These are phyloP conservation scores for Charanyca ferruginea DNA, from an alignment of 2,888 invertebrate species.

Conservation along the genomic window DNA sequence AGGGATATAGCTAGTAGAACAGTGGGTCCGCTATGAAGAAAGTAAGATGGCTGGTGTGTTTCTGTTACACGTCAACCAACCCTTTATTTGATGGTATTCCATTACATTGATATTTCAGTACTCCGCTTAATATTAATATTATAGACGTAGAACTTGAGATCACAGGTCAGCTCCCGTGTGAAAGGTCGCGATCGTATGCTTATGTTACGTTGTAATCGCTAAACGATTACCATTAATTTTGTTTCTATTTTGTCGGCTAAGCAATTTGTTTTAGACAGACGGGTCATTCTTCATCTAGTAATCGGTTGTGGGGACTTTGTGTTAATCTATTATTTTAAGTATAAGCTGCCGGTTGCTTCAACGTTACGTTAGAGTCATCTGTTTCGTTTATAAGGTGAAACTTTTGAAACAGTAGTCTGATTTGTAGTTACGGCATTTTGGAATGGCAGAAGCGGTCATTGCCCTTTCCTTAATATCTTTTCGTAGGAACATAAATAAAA, in stretches of 20 bases:
- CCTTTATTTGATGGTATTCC: too few species aligned
- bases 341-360: conserved; percentile 7
- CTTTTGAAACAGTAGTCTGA: background rate
- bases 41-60: too few species aligned
- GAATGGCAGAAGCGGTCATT: background rate
- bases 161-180: conserved; percentile 65
- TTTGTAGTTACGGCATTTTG: background rate
- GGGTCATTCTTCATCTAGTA: conserved; percentile 52
- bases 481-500: too few species aligned
- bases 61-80: too few species aligned
- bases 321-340: conserved; percentile 37
- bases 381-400: background rate
- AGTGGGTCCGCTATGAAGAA: too few species aligned
- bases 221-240: conserved; percentile 63
- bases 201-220: conserved; percentile 49
- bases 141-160: conserved; percentile 25
- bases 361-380: conserved; percentile 1
- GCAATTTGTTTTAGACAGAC: conserved; percentile 54
- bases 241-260: conserved; percentile 40
- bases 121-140: conserved; percentile 14
- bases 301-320: conserved; percentile 25
- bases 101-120: too few species aligned
- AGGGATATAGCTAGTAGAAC: too few species aligned
- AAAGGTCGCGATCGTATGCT: conserved; percentile 54
- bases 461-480: background rate